A percentile compares a stretch with the other conserved stretches of the same genome.
Conservation (phyloP, 2,797 vertebrate species). For the Syngnathus rostellatus region DNA sequence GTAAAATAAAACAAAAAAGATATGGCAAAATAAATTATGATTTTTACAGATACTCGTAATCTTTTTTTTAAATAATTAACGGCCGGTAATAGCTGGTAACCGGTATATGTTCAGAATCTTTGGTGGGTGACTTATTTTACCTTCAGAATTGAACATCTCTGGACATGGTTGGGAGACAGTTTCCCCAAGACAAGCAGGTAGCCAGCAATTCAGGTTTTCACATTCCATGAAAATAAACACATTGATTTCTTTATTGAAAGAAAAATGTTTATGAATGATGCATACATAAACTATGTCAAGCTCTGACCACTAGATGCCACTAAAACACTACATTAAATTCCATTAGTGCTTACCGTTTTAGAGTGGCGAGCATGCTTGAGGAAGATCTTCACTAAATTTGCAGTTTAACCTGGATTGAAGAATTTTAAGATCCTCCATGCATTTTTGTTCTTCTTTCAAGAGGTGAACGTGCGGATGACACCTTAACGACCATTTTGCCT, state of each 20-base stretch:
- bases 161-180: constrained; percentile 73
- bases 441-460: constrained; percentile 68
- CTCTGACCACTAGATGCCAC: constrained; percentile 36
- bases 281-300: background rate
- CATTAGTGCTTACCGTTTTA: background rate
- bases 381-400: background rate
- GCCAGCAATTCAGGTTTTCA: constrained; percentile 87
- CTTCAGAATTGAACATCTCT: constrained; percentile 70
- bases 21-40: constrained; percentile 20
- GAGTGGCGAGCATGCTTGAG: background rate
- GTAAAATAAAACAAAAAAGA: constrained; percentile 4
- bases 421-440: constrained; percentile 50
- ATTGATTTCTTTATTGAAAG: constrained; percentile 23
- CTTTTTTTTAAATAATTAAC: background rate
- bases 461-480: constrained; percentile 67
- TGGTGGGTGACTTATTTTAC: constrained; percentile 51
- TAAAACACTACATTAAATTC: constrained; percentile 9
- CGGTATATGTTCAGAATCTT: background rate
- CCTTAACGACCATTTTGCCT: constrained; percentile 51
- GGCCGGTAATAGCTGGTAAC: background rate
- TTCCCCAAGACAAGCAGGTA: constrained; percentile 62
- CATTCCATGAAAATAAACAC: constrained; percentile 64
- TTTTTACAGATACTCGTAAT: background rate
- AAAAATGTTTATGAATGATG: background rate
- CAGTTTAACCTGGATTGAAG: constrained; percentile 35